These are phyloP conservation scores for Styela clava DNA, from an alignment of 23 tunicate species.

Conservation along the genomic window DNA sequence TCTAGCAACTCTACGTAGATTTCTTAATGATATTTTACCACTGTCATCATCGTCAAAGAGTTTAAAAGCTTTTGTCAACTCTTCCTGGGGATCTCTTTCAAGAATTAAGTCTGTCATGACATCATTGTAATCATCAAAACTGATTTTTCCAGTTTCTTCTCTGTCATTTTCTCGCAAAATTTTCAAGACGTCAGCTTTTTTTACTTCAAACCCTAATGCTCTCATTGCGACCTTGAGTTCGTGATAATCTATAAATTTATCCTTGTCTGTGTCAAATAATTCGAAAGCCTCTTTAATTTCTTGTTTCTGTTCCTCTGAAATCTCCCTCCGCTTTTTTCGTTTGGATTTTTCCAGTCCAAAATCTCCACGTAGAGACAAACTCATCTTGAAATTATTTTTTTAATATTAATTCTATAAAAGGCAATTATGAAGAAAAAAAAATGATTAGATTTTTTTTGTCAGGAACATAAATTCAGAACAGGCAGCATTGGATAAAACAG, in stretches of 20 bases:
- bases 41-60: slow-evolving; percentile 92
- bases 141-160: slow-evolving; percentile 82
- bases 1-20: slow-evolving; percentile 86
- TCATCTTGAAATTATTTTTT: too few relatives aligned
- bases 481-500: too few relatives aligned
- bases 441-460: neutral
- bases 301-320: slow-evolving; percentile 89
- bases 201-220: slow-evolving; percentile 95
- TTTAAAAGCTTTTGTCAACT: slow-evolving; percentile 87
- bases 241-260: slow-evolving; percentile 81
- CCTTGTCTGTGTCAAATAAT: slow-evolving; percentile 95
- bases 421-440: neutral
- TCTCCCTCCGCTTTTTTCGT: slow-evolving; percentile 73
- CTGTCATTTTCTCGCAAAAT: slow-evolving; percentile 81
- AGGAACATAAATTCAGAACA: too few relatives aligned
- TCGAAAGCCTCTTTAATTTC: slow-evolving; percentile 99
- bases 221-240: slow-evolving; percentile 94
- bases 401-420: neutral
- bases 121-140: slow-evolving; percentile 92
- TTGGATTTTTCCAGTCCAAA: slow-evolving; percentile 78
- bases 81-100: slow-evolving; percentile 92
- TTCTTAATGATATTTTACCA: slow-evolving; percentile 95
- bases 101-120: slow-evolving; percentile 91
- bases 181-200: slow-evolving; percentile 90
- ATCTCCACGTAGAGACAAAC: slow-evolving; percentile 53